These are phyloP conservation scores for Phyllopteryx taeniolatus DNA, from an alignment of 2,113 vertebrate genomes.

Conservation along the genomic window DNA sequence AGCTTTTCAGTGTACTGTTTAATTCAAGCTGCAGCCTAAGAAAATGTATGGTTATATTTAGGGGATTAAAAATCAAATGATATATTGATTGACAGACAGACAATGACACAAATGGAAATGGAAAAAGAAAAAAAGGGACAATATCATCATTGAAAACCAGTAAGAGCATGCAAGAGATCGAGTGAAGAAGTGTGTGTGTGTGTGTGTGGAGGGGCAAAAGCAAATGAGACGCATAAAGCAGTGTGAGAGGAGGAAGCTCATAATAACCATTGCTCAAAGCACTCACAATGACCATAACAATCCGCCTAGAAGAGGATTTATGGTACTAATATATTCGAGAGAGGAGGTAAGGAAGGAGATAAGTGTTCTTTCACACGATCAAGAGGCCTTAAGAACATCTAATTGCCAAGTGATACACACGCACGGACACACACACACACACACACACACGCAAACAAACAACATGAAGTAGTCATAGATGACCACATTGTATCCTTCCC, in stretches of 20 bases:
- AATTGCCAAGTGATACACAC: conserved; percentile 31
- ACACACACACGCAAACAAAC: background rate
- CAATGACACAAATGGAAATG: background rate
- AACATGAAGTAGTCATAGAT: background rate
- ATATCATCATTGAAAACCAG: conserved; percentile 11
- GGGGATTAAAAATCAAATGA: too few species aligned
- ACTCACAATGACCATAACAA: conserved; percentile 78
- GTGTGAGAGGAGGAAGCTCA: conserved; percentile 61
- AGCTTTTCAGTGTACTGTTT: too few species aligned
- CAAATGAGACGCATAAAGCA: conserved; percentile 70
- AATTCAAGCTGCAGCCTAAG: too few species aligned
- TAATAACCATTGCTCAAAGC: conserved; percentile 78
- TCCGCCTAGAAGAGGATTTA: conserved; percentile 73
- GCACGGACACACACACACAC: conserved; percentile 4
- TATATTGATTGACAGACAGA: too few species aligned
- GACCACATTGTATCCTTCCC: background rate
- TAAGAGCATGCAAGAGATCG: conserved; percentile 15
- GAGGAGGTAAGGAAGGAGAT: conserved; percentile 36
- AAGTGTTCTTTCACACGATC: conserved; percentile 47
- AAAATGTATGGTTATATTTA: too few species aligned
- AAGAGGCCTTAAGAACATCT: conserved; percentile 47
- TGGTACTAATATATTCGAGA: conserved; percentile 68
- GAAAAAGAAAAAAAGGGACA: conserved; percentile 5
- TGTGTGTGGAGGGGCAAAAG: conserved; percentile 20
- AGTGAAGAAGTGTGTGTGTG: conserved; percentile 12